Conservation (phyloP, 2,797 vertebrate genomes). For the Manis pentadactyla region DNA sequence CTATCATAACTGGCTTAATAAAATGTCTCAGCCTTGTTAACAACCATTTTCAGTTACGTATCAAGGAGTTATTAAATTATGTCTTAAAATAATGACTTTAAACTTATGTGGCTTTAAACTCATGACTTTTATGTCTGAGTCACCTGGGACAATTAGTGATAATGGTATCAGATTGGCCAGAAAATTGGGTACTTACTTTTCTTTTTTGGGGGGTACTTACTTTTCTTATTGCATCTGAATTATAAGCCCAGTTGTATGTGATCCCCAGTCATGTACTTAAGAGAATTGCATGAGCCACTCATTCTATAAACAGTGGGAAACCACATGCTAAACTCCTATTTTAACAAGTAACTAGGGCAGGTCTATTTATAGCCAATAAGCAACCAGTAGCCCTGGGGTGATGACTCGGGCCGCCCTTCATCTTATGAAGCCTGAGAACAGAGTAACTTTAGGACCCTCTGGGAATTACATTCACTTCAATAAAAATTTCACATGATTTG, state of each 20-base stretch:
- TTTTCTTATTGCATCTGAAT: constrained; percentile 12
- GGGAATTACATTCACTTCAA: constrained; percentile 19
- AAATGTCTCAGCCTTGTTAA: neutral
- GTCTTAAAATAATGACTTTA: constrained; percentile 43
- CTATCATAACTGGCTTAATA: neutral
- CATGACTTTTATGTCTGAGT: neutral
- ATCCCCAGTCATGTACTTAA: neutral
- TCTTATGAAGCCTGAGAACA: neutral
- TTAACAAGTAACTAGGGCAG: constrained; percentile 10
- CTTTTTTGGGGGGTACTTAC: neutral
- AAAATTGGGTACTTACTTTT: neutral
- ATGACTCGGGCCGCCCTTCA: neutral
- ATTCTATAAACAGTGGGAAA: neutral
- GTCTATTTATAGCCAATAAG: neutral
- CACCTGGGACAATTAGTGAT: neutral
- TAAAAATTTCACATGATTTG: constrained; percentile 27
- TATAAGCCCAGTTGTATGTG: neutral
- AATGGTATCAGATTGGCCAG: neutral
- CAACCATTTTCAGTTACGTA: constrained; percentile 6
- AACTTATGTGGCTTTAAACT: neutral
- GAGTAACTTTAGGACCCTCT: neutral
- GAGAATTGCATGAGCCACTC: neutral
- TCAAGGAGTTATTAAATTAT: neutral
- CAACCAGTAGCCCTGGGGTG: neutral
- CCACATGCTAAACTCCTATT: neutral